These are phyloP conservation scores for Dunckerocampus dactyliophorus DNA, from an alignment of 2,113 vertebrate species.

Conservation along the genomic window DNA sequence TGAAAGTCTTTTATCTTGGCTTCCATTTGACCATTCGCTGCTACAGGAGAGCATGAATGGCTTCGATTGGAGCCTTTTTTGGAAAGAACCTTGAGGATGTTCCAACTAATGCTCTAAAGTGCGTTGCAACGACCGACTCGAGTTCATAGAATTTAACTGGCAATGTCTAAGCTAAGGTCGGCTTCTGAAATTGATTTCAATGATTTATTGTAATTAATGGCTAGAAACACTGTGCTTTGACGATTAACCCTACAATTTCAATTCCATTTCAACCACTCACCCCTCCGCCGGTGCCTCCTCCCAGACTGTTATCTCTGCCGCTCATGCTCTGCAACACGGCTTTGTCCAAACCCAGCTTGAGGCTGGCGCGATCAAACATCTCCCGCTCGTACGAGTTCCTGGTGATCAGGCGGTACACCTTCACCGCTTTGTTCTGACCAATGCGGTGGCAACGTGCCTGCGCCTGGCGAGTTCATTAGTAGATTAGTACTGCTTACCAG, in stretches of 20 bases:
- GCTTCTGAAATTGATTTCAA: constrained; percentile 4
- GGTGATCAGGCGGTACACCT: constrained; percentile 96
- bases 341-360: constrained; percentile 96
- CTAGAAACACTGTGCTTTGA: constrained; percentile 10
- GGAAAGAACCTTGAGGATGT: background rate
- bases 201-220: background rate
- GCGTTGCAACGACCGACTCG: no score
- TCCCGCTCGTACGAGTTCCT: constrained; percentile 96
- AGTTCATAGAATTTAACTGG: background rate
- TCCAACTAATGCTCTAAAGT: no score
- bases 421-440: constrained; percentile 97
- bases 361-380: constrained; percentile 97
- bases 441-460: constrained; percentile 98
- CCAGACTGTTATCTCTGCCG: constrained; percentile 89
- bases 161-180: background rate
- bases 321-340: constrained; percentile 99
- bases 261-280: constrained; percentile 58
- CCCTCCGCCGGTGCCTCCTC: constrained; percentile 74
- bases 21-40: background rate
- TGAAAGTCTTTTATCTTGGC: background rate
- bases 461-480: constrained; percentile 71
- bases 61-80: background rate
- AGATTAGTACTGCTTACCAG: background rate
- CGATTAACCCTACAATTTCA: background rate
- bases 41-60: background rate